phyloP scores from a whole-genome alignment of 2,888 invertebrate species.

The Tipula vernalis region DNA sequence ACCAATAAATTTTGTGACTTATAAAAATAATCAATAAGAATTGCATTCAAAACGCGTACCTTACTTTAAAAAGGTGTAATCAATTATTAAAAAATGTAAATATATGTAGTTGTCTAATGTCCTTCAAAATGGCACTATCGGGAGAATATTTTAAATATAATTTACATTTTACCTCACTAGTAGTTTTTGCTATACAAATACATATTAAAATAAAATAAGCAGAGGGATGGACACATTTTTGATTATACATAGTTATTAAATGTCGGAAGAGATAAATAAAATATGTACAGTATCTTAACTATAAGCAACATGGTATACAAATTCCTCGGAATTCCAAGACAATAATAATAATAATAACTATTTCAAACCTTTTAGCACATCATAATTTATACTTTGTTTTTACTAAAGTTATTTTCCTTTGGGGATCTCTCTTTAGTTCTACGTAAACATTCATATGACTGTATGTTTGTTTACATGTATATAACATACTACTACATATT shows the following conservation, averaged over 20 bases:
- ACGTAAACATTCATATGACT: neutral
- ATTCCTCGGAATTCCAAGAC: neutral
- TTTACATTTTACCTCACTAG: no score
- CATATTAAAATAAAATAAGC: neutral
- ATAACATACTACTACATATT: neutral
- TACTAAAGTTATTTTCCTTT: neutral
- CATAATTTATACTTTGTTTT: neutral
- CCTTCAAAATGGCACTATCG: no score
- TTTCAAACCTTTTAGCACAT: neutral
- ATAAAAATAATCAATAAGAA: no score
- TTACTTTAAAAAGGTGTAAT: no score
- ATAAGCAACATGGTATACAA: neutral
- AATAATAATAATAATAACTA: neutral
- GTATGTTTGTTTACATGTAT: neutral
- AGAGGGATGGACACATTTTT: neutral
- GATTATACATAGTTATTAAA: neutral
- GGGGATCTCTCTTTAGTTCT: neutral
- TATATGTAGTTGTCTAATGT: no score
- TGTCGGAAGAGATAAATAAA: neutral
- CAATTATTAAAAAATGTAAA: no score
- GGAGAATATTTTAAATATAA: no score
- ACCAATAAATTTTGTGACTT: no score
- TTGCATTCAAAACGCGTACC: no score
- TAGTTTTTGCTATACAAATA: neutral
- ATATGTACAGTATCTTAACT: neutral